phyloP scores from a whole-genome alignment of 1,140 invertebrate species.

The Formica exsecta region DNA sequence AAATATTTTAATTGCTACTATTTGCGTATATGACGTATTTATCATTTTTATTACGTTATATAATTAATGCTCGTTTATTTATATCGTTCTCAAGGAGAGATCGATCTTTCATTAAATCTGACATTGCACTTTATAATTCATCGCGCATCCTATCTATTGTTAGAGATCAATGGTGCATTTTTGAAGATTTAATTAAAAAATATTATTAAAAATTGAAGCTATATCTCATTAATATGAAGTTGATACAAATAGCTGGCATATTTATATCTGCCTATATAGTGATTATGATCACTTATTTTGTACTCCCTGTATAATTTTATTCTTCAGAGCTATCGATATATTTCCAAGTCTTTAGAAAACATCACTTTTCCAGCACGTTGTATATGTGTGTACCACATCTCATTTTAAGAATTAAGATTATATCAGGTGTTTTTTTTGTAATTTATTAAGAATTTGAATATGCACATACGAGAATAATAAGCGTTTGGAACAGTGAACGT shows the following conservation, averaged over 20 bases:
- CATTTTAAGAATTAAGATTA: conserved; percentile 18
- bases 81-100: background rate
- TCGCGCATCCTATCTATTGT: conserved; percentile 15
- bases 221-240: background rate
- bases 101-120: conserved; percentile 9
- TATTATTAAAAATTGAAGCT: background rate
- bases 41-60: background rate
- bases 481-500: background rate
- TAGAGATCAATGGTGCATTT: background rate
- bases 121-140: conserved; percentile 9
- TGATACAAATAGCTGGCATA: background rate
- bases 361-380: conserved; percentile 20
- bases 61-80: conserved; percentile 13
- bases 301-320: background rate
- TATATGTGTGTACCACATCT: conserved; percentile 13
- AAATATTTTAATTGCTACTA: conserved; percentile 43
- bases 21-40: conserved; percentile 13
- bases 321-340: background rate
- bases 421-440: background rate
- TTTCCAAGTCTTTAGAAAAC: background rate
- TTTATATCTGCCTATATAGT: background rate
- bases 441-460: conserved; percentile 29
- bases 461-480: background rate
- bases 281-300: background rate
- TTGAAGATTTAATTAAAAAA: background rate